Conservation (phyloP, 2,797 vertebrate genomes). For the Poecilia picta region DNA sequence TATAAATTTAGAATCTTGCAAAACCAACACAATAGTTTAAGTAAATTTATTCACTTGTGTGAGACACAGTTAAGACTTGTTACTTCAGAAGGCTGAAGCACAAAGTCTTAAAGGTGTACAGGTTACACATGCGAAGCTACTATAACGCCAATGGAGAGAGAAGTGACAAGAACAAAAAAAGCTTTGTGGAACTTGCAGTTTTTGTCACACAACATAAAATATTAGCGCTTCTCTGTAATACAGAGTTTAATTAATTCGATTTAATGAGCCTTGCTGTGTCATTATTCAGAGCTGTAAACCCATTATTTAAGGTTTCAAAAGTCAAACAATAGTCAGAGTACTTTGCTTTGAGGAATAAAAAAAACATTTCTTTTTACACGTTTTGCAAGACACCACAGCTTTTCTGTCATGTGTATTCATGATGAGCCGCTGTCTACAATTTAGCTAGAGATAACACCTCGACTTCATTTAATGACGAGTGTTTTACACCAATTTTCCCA, state of each 20-base stretch:
- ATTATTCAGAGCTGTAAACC: background rate
- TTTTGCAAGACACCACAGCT: background rate
- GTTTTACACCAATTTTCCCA: constrained; percentile 18
- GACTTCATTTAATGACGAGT: background rate
- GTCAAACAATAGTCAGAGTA: constrained; percentile 3
- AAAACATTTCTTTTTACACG: background rate
- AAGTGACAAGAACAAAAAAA: background rate
- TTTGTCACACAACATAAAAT: background rate
- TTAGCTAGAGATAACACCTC: background rate
- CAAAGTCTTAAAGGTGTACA: background rate
- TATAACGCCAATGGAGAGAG: background rate
- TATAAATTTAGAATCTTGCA: background rate
- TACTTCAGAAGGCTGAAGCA: background rate
- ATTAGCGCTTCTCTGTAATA: background rate
- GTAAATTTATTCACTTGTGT: background rate
- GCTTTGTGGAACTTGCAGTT: background rate
- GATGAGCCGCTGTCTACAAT: background rate
- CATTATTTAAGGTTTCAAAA: background rate
- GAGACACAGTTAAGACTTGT: background rate
- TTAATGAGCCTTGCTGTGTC: background rate
- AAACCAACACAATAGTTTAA: background rate
- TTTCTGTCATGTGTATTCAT: background rate
- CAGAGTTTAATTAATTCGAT: background rate
- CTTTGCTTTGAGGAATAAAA: background rate
- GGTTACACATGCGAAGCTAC: background rate